phyloP scores from a whole-genome alignment of 2,888 invertebrate species.

The Laspeyria flexula region DNA sequence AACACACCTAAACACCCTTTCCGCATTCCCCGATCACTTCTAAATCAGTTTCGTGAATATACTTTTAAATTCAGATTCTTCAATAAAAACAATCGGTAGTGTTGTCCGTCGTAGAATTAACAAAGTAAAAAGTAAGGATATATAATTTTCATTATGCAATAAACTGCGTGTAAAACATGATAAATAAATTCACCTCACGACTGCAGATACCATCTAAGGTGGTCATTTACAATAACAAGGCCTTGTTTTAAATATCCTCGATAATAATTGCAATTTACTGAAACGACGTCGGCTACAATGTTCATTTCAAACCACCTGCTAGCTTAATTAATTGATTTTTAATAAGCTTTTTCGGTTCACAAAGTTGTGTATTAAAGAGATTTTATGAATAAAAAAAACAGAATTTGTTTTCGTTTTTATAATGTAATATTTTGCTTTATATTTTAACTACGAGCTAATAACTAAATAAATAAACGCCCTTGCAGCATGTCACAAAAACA shows the following conservation, averaged over 20 bases:
- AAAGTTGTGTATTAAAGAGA: neutral
- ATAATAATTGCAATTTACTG: slow-evolving; percentile 31
- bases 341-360: neutral
- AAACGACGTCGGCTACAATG: slow-evolving; percentile 9
- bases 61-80: too few relatives aligned
- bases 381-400: neutral
- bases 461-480: too few relatives aligned
- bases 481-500: too few relatives aligned
- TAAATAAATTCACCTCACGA: slow-evolving; percentile 31
- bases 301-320: slow-evolving; percentile 19
- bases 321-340: slow-evolving; percentile 8
- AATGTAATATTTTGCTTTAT: too few relatives aligned
- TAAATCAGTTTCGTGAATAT: too few relatives aligned
- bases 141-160: slow-evolving; percentile 12
- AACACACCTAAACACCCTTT: too few relatives aligned
- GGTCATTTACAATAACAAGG: slow-evolving; percentile 25
- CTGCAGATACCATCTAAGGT: slow-evolving; percentile 31
- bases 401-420: neutral
- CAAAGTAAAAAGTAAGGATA: too few relatives aligned
- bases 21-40: too few relatives aligned
- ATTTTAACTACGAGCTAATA: too few relatives aligned
- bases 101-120: too few relatives aligned
- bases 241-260: slow-evolving; percentile 20
- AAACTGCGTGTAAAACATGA: slow-evolving; percentile 13
- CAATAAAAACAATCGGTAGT: too few relatives aligned